Conservation (phyloP, 1,140 invertebrate genomes). For the Neodiprion pinetum region DNA sequence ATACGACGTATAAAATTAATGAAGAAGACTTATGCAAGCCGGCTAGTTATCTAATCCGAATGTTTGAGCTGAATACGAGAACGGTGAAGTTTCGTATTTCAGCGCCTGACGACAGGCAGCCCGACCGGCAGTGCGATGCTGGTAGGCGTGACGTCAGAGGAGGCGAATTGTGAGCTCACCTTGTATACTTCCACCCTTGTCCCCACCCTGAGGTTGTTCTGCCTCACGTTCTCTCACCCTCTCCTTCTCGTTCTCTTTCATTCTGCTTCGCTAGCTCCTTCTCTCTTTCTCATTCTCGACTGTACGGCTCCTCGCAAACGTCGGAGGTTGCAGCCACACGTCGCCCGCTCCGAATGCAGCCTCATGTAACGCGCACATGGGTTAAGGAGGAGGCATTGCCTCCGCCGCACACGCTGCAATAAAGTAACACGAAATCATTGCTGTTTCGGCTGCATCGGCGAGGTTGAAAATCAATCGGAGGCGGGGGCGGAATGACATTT, state of each 20-base stretch:
- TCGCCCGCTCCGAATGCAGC: not conserved
- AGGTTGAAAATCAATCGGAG: not conserved
- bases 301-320: not conserved
- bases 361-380: not conserved
- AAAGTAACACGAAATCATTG: slow-evolving; percentile 13
- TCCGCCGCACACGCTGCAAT: slow-evolving; percentile 7
- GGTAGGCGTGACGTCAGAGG: too few species aligned
- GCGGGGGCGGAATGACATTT: too few species aligned
- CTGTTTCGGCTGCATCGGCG: not conserved
- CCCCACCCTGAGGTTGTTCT: not conserved
- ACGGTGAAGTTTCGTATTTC: too few species aligned
- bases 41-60: too few species aligned
- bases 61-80: too few species aligned
- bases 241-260: not conserved
- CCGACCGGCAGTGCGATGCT: too few species aligned
- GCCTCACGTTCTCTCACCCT: not conserved
- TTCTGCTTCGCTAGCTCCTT: not conserved
- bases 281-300: not conserved
- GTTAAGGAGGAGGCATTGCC: not conserved
- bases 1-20: too few species aligned
- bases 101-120: too few species aligned
- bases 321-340: not conserved
- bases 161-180: too few species aligned
- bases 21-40: too few species aligned
- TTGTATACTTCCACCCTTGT: too few species aligned